A percentile compares a stretch with the other conserved stretches of the same genome.
phyloP scores from a whole-genome alignment of 2,113 vertebrate species.

The Aldabrachelys gigantea region DNA sequence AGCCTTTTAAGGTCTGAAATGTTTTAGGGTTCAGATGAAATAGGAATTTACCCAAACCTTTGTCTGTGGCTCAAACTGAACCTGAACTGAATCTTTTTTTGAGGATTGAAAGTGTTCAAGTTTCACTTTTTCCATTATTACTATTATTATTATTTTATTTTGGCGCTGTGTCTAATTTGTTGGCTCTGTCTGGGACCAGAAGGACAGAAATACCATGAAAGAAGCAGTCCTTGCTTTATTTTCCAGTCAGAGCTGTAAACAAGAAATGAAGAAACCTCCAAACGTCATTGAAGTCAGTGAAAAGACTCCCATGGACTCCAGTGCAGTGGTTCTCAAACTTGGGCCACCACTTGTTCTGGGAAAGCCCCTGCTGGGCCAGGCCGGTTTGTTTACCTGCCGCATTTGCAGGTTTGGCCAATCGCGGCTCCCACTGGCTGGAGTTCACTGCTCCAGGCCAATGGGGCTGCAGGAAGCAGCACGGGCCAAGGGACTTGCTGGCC shows the following conservation, averaged over 20 bases:
- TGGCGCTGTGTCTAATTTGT: not conserved
- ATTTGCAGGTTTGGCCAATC: too few species aligned
- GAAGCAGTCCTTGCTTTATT: not conserved
- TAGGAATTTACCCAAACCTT: not conserved
- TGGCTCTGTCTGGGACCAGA: not conserved
- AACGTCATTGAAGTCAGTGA: not conserved
- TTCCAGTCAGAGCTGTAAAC: not conserved
- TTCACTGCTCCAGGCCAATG: too few species aligned
- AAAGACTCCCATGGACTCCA: not conserved
- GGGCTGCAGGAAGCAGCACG: too few species aligned
- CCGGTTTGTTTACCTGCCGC: too few species aligned
- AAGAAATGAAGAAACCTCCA: not conserved
- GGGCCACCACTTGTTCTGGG: too few species aligned
- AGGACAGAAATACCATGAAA: not conserved
- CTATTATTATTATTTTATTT: not conserved
- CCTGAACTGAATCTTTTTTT: not conserved
- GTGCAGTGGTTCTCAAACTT: too few species aligned
- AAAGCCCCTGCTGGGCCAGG: too few species aligned
- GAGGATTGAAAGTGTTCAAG: not conserved
- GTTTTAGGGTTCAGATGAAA: not conserved
- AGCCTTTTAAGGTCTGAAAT: not conserved
- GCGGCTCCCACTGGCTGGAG: too few species aligned
- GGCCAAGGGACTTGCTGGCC: too few species aligned
- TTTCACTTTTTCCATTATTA: not conserved
- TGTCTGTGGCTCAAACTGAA: not conserved